Base-by-base conservation (phyloP, 2,888 invertebrate genomes). In the Nephrocerus scutellatus region DNA sequence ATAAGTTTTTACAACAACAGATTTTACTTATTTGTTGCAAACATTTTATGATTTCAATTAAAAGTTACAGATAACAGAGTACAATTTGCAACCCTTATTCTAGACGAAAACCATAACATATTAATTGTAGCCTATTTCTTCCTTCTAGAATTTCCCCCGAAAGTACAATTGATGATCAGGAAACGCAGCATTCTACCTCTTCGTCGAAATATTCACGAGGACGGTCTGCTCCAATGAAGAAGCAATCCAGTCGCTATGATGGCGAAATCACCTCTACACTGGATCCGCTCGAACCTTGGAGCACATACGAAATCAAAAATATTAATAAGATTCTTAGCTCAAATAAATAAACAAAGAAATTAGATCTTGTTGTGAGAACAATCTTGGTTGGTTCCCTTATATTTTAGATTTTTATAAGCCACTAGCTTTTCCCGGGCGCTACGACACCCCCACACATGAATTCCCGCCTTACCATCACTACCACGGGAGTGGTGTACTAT, bases 251-350 rank as follows among this genome's bases (percentile, higher is more conserved):
- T 41, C 55, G 63, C 6, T 63, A 70, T 34, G 29, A 25, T 9
- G 53, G 59, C 5, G 63, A 28, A 4, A 30, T 6, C 8, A 38
- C 46, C n/a, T 73, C 73, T 6, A 72, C 75, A 4, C 74, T 74
- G 7, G 80, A 82, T 68, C 80, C 80, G 5, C 63, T 82, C 43
- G 80, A 82, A 56, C 79, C 82, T 1, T 83, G 82, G 82, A 82
- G 82, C 63, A 82, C 79, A 26, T 74, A 77, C 48, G 76, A 74
- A 50, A 76, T 83, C 50, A 73, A 77, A 43, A 78, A 77, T 62
- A 82, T 84, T 71, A 82, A 82, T 64, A 75, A 77, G 52, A 77
- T 83, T 56, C 70, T 81, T 47, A 79, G 49, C n/a, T 50, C n/a
- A n/a, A n/a, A n/a, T n/a, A n/a, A 47, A 30, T 30, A 36, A 32